Base-by-base conservation (phyloP, 1,140 invertebrate genomes). In the Drosophila grimshawi region DNA sequence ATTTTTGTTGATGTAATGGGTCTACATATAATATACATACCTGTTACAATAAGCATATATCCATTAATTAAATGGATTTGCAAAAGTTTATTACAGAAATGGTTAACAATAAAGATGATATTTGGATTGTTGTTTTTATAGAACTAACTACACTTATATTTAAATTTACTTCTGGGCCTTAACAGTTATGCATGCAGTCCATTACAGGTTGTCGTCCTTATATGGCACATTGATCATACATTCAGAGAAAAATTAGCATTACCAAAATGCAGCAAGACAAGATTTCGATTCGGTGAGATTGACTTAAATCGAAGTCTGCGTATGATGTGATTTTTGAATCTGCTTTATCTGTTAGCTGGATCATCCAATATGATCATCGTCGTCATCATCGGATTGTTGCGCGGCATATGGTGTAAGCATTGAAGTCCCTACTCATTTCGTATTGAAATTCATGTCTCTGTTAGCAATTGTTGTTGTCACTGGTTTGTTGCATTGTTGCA, bases 371-470 rank as follows among this genome's bases (percentile, higher is more conserved):
- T 46, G 57, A 60, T 48, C 57, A 11, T 48, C 45, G 48, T 43
- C 39, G 33, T 46, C 11, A 48, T 60, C 32, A 37, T 32, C 35
- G 51, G 43, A 53, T 41, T 8, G 29, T 1, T 19, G 33, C 4
- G 37, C 33, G 43, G 46, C 67, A 64, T 57, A 64, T 62, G 66
- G 37, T 43, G 6, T 43, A 43, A n/a, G 6, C 39, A 43, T 43
- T 33, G 33, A 43, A n/a, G 39, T 3, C 4, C n/a, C 30, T 39
- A 43, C n/a, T 3, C 3, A 49, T 10, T 72, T 64, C 65, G 80
- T 82, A 83, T 85, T 85, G 81, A 86, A 86, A 86, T 86, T 78
- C 82, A 86, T 78, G 81, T 86, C 81, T 86, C 66, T 86, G 82
- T 86, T 86, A 86, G 75, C 55, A 63, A 69, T 59, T 73, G 73